A percentile compares a stretch with the other conserved stretches of the same genome.
phyloP scores from a whole-genome alignment of 2,797 vertebrate genomes.

The Sebastes oblongus region DNA sequence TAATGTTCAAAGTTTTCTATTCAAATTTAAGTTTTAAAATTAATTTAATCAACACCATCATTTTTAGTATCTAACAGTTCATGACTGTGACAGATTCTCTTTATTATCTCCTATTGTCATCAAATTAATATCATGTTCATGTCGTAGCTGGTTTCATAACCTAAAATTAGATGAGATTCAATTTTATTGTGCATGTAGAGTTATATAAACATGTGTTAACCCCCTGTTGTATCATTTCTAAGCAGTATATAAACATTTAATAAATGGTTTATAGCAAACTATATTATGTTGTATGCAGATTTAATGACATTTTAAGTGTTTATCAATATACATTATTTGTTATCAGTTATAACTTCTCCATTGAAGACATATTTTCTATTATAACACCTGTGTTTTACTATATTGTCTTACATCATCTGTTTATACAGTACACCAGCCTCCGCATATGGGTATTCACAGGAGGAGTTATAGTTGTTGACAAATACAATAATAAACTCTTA shows the following conservation, averaged over 20 bases:
- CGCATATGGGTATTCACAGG: neutral
- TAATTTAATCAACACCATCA: neutral
- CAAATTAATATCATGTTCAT: neutral
- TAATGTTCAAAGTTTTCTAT: neutral
- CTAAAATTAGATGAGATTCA: fast-evolving
- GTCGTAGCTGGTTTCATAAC: neutral
- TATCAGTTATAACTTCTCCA: neutral
- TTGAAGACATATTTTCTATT: neutral
- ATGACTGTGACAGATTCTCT: neutral
- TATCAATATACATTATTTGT: neutral
- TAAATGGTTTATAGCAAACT: neutral
- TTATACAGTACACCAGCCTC: neutral
- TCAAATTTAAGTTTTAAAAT: neutral
- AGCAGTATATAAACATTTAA: neutral
- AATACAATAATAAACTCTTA: neutral
- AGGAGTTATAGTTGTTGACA: neutral
- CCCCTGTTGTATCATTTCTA: no score
- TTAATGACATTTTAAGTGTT: neutral
- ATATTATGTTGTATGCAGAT: neutral
- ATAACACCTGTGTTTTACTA: neutral
- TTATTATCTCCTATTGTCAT: neutral
- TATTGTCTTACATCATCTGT: neutral
- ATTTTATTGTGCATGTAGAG: neutral
- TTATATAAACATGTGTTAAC: neutral
- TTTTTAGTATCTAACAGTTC: neutral